A percentile compares a stretch with the other conserved stretches of the same genome.
These are phyloP conservation scores for Platyrinchus mystaceus DNA, from an alignment of 2,797 vertebrate genomes.

Conservation along the genomic window DNA sequence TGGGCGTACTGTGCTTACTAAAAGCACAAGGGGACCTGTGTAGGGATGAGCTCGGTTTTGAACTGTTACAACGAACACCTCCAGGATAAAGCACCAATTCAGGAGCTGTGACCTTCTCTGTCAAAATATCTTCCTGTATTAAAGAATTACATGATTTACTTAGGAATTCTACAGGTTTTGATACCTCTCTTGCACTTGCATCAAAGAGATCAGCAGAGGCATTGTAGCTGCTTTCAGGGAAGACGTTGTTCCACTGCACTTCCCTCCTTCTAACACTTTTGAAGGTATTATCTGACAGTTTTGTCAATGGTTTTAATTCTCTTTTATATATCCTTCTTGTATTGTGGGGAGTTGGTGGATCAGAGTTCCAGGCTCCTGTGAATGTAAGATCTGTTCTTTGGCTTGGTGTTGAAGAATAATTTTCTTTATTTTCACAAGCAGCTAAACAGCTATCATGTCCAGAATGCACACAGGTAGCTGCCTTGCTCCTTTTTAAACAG, in stretches of 20 bases:
- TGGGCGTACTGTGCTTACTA: conserved; percentile 27
- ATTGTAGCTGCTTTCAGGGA: conserved; percentile 63
- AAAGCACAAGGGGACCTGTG: background rate
- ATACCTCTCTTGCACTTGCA: conserved; percentile 20
- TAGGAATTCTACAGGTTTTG: conserved; percentile 1
- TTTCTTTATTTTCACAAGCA: conserved; percentile 40
- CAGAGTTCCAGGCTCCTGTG: background rate
- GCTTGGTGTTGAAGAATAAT: background rate
- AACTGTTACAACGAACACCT: background rate
- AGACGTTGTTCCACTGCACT: background rate
- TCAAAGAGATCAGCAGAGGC: conserved; percentile 81
- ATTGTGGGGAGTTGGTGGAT: background rate
- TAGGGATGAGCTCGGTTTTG: background rate
- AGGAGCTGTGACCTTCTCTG: conserved; percentile 6
- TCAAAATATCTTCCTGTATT: background rate
- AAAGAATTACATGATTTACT: conserved; percentile 24
- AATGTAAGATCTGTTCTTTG: background rate
- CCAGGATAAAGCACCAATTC: background rate
- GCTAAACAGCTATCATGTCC: background rate
- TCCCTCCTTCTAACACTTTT: background rate
- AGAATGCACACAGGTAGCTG: background rate
- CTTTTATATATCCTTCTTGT: background rate
- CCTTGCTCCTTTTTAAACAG: conserved; percentile 1
- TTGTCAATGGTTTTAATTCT: background rate
- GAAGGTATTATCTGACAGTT: conserved; percentile 15